Percentiles rank a stretch among this genome's conserved stretches.
These are phyloP conservation scores for Spinus pinus DNA, from an alignment of 2,797 vertebrate genomes.

Conservation along the genomic window DNA sequence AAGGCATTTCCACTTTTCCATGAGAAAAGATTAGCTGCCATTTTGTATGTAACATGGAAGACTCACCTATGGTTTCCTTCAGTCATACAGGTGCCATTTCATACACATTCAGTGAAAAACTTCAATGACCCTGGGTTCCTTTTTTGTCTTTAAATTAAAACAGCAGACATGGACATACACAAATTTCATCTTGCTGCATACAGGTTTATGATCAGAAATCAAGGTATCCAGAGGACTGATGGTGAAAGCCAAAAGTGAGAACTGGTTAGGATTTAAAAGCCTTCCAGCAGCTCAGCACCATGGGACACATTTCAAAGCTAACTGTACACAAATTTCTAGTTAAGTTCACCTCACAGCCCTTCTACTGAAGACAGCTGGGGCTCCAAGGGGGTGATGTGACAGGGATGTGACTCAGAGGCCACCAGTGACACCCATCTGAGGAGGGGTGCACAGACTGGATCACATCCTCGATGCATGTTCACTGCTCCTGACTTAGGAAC, in stretches of 20 bases:
- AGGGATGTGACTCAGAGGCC: neutral
- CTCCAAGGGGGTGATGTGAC: neutral
- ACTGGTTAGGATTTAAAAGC: slow-evolving; percentile 25
- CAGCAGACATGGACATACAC: neutral
- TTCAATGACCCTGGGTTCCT: neutral
- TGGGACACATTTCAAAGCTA: neutral
- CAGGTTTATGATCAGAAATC: neutral
- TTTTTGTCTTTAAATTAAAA: slow-evolving; percentile 17
- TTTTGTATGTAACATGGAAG: neutral
- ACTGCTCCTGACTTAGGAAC: neutral
- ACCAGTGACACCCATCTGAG: neutral
- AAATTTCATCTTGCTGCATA: slow-evolving; percentile 1
- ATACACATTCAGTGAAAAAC: neutral
- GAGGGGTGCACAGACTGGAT: neutral
- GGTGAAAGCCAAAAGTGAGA: neutral
- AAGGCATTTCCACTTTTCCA: neutral
- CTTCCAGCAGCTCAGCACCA: neutral
- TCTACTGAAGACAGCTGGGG: neutral
- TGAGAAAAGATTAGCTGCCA: neutral
- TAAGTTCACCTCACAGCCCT: neutral
- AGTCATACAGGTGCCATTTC: neutral
- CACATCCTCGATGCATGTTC: neutral
- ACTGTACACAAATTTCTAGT: neutral
- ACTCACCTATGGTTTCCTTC: neutral
- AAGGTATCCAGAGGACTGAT: slow-evolving; percentile 3